Evolutionary conservation across 2,888 invertebrate genomes (phyloP).

Genomic region (Brenthis ino): DNA sequence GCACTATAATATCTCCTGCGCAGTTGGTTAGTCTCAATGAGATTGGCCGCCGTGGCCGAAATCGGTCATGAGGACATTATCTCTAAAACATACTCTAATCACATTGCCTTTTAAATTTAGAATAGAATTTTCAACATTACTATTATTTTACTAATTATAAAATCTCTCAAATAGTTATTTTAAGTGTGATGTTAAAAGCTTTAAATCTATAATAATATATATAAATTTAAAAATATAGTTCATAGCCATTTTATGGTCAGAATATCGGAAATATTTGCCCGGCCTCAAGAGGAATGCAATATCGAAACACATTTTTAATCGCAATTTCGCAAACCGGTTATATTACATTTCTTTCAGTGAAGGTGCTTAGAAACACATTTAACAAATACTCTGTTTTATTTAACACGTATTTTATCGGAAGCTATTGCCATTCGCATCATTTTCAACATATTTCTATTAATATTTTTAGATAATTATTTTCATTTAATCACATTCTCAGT

Average conservation of each 20-base stretch:
- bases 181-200: no score
- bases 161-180: no score
- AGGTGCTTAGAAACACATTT: conserved; percentile 34
- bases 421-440: not conserved
- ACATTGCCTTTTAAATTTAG: no score
- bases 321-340: conserved; percentile 31
- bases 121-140: no score
- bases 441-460: not conserved
- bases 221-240: no score
- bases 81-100: no score
- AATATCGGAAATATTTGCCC: conserved; percentile 8
- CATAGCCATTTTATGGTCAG: not conserved
- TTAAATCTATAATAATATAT: no score
- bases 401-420: conserved; percentile 5
- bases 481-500: not conserved
- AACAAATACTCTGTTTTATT: conserved; percentile 20
- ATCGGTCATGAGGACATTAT: no score
- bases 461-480: not conserved
- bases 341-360: conserved; percentile 34
- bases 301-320: conserved; percentile 44
- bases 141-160: no score
- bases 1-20: no score
- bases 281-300: conserved; percentile 41
- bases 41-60: no score
- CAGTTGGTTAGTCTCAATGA: no score